These are phyloP conservation scores for Sphenodon punctatus DNA, from an alignment of 2,797 vertebrate genomes.

Conservation along the genomic window DNA sequence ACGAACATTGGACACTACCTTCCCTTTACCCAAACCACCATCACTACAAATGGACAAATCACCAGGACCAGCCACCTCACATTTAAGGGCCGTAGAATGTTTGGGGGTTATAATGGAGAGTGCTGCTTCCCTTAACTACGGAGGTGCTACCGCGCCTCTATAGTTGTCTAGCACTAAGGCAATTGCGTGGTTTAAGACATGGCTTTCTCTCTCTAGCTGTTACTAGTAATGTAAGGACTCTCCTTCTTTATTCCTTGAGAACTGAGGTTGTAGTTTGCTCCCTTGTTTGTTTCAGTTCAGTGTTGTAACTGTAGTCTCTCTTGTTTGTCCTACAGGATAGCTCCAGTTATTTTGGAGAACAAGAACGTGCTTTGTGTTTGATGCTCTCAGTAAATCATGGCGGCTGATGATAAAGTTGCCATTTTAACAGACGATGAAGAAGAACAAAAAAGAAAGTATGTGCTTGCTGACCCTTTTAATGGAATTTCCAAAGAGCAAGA, in stretches of 20 bases:
- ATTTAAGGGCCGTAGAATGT: no score
- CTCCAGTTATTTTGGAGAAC: constrained; percentile 22
- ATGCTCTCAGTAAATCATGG: constrained; percentile 79
- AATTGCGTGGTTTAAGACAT: no score
- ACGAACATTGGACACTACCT: no score
- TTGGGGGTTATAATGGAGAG: no score
- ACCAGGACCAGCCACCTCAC: no score
- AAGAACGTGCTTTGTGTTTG: not conserved
- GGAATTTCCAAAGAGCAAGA: constrained; percentile 78
- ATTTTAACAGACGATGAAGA: constrained; percentile 96
- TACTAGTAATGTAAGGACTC: not conserved
- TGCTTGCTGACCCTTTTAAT: constrained; percentile 87
- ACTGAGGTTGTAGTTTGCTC: not conserved
- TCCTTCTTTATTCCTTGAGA: not conserved
- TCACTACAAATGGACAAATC: no score
- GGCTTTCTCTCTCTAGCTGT: not conserved
- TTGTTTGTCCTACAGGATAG: constrained; percentile 60
- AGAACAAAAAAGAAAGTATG: constrained; percentile 91
- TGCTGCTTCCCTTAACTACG: no score
- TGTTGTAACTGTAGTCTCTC: not conserved
- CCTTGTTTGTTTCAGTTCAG: not conserved
- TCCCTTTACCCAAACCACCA: no score
- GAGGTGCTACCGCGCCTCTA: no score
- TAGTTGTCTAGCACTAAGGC: no score
- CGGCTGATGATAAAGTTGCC: constrained; percentile 91